Percentiles rank a stretch among this genome's conserved stretches.
Evolutionary conservation across 2,797 vertebrate species (phyloP).

Genomic region (Melanotaenia boesemani): DNA sequence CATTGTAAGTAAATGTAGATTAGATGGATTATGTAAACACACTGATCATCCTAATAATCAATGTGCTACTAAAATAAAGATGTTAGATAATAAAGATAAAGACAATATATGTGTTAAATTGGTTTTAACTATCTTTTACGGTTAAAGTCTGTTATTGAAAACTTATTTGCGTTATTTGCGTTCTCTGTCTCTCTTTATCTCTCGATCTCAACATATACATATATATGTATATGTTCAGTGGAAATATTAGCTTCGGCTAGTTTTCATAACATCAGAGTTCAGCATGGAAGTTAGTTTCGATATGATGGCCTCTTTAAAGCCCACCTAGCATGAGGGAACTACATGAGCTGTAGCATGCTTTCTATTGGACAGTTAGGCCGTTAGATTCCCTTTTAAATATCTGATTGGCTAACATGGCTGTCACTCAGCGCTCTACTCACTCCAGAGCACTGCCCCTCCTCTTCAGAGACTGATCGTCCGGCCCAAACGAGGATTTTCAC

Average conservation of each 20-base stretch:
- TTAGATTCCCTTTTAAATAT: rapidly evolving
- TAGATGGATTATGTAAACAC: conserved; percentile 2
- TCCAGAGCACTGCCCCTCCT: conserved; percentile 39
- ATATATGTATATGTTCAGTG: too few relatives aligned
- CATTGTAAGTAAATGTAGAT: neutral
- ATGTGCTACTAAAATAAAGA: neutral
- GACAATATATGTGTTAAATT: neutral
- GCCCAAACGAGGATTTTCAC: conserved; percentile 64
- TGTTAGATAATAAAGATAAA: neutral
- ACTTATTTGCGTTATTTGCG: too few relatives aligned
- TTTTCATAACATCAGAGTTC: conserved; percentile 18
- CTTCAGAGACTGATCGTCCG: conserved; percentile 52
- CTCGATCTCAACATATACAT: too few relatives aligned
- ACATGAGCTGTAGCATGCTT: conserved; percentile 7
- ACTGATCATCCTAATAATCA: neutral
- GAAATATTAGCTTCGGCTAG: conserved; percentile 34
- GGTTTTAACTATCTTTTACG: neutral
- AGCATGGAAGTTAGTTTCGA: conserved; percentile 31
- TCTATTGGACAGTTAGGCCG: conserved; percentile 70
- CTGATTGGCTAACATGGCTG: conserved; percentile 62
- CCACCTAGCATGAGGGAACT: conserved; percentile 70
- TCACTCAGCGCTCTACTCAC: conserved; percentile 52
- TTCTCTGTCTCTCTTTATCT: too few relatives aligned
- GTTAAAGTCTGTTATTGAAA: too few relatives aligned
- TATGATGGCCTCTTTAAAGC: conserved; percentile 71